A percentile compares a stretch with the other conserved stretches of the same genome.
Evolutionary conservation across 2,797 vertebrate genomes (phyloP).

Genomic region (Psittacula derbiana): DNA sequence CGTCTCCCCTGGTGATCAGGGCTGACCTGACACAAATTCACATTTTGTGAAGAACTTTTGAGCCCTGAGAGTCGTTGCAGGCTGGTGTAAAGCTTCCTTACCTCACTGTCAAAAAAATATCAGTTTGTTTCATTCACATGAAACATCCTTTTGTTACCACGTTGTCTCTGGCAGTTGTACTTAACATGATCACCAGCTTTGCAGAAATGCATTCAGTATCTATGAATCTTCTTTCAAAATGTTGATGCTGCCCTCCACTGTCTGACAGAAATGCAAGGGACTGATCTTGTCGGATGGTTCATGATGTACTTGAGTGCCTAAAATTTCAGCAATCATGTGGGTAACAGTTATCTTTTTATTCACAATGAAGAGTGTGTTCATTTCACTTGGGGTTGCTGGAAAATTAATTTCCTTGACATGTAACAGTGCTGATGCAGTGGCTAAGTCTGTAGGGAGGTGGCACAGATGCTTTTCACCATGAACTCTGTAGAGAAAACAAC

Average conservation of each 20-base stretch:
- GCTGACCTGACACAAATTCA: not conserved
- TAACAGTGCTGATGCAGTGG: not conserved
- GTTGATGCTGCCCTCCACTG: constrained; percentile 9
- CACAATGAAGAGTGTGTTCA: not conserved
- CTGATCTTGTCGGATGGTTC: not conserved
- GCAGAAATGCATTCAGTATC: not conserved
- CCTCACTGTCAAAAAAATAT: not conserved
- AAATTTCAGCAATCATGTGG: not conserved
- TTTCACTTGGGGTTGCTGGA: not conserved
- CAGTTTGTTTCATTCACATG: not conserved
- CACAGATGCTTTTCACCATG: not conserved
- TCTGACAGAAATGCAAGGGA: not conserved
- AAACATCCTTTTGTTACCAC: not conserved
- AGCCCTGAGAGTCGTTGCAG: not conserved
- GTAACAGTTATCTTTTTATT: not conserved
- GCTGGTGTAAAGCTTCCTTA: not conserved
- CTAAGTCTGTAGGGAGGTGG: not conserved
- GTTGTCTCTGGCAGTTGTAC: not conserved
- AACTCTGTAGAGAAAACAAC: not conserved
- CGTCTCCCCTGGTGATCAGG: not conserved
- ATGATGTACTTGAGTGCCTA: not conserved
- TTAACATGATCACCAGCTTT: not conserved
- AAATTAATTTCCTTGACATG: not conserved
- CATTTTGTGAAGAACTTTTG: not conserved
- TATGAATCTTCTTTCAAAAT: not conserved